These are phyloP conservation scores for Papilio demoleus DNA, from an alignment of 2,888 invertebrate genomes.

Conservation along the genomic window DNA sequence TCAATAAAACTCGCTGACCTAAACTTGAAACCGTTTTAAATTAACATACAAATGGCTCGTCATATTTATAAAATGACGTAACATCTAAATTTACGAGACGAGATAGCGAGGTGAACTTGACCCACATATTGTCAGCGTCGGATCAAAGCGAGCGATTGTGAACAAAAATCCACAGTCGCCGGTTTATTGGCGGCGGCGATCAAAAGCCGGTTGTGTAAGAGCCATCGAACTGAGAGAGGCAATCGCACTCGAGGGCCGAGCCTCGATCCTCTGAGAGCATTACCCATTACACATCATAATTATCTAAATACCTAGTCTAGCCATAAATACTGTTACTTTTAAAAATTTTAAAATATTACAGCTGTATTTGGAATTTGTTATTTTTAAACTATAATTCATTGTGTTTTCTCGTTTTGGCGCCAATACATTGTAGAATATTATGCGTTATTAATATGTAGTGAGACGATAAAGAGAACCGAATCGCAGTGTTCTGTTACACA, in stretches of 20 bases:
- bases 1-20: not conserved
- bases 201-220: conserved; percentile 8
- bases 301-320: too few species aligned
- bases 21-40: conserved; percentile 21
- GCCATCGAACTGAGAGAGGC: conserved; percentile 11
- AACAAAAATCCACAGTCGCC: conserved; percentile 12
- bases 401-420: too few species aligned
- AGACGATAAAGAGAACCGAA: too few species aligned
- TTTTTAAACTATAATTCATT: too few species aligned
- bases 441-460: too few species aligned
- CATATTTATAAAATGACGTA: conserved; percentile 12
- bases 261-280: not conserved
- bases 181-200: not conserved
- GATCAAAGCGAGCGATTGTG: conserved; percentile 18
- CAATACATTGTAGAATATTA: too few species aligned
- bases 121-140: conserved; percentile 3
- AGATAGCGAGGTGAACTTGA: conserved; percentile 13
- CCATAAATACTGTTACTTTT: too few species aligned
- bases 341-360: too few species aligned
- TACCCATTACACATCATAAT: not conserved
- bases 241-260: conserved; percentile 1
- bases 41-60: conserved; percentile 13
- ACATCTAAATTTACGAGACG: conserved; percentile 11
- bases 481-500: too few species aligned
- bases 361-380: too few species aligned